Conservation (phyloP, 2,888 invertebrate genomes). For the Drosophila seclusa region DNA sequence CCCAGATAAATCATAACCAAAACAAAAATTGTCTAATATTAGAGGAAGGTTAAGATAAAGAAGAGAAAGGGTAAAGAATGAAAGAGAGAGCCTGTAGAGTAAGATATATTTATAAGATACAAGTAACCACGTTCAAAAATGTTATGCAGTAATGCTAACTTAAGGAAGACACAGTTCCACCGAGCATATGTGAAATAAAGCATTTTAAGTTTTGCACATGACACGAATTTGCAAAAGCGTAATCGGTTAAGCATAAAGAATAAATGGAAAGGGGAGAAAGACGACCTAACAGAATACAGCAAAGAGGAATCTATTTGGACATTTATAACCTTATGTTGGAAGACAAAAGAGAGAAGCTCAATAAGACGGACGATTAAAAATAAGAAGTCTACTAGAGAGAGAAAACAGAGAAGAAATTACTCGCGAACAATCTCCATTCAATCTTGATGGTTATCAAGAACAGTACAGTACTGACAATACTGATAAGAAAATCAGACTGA, state of each 20-base stretch:
- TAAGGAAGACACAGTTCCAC: background rate
- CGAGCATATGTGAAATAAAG: background rate
- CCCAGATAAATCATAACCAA: background rate
- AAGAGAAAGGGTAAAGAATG: background rate
- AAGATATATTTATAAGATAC: background rate
- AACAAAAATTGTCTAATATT: background rate
- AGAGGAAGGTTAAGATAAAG: background rate
- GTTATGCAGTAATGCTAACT: background rate
- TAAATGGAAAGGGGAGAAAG: background rate
- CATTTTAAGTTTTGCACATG: background rate
- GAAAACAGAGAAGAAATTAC: too few species aligned
- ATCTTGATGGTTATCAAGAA: background rate
- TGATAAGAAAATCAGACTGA: background rate
- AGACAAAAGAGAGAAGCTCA: too few species aligned
- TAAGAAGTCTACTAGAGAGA: too few species aligned
- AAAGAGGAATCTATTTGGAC: too few species aligned
- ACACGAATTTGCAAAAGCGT: background rate
- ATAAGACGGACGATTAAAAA: too few species aligned
- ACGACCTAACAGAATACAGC: background rate
- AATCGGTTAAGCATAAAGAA: too few species aligned
- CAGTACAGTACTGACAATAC: background rate
- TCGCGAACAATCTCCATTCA: background rate
- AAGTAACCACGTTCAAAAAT: background rate
- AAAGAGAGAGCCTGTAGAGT: background rate
- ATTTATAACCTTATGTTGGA: too few species aligned